Base-by-base conservation (phyloP, 2,113 vertebrate genomes). In the Sinocyclocheilus anophthalmus region DNA sequence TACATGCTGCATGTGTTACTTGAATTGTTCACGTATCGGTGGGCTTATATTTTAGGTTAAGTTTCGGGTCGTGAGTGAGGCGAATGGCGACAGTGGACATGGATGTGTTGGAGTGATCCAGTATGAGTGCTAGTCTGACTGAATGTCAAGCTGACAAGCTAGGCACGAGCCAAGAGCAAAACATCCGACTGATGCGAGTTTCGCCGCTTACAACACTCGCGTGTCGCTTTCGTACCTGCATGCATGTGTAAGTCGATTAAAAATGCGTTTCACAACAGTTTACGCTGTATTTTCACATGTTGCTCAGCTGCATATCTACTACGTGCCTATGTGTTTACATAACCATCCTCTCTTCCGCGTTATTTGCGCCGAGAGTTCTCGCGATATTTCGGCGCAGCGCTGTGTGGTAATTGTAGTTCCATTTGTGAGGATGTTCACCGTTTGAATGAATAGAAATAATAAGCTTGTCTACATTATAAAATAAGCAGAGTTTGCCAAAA, bases 371-470 rank as follows among this genome's bases (percentile, higher is more conserved):
- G 45, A 67, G 76, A 87, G n/a, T 81, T 94, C 90, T 94, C 94
- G 93, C 94, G 94, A 94, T 92, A 87, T 81, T 87, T 22, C 24
- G 0, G 13, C n/a, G 8, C 3, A 39, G 57, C 10, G 33, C 16
- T 4, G 8, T 18, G 1, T 91, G 93, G 93, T 89, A 67, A 1
- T 91, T 94, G 93, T 94, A 94, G 94, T 94, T 91, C 84, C 1
- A n/a, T 42, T 3, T 4, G 6, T 26, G 2, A 18, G 12, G 22
- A 10, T 16, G 50, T 4, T 42, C 33, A 26, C 10, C 6, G n/a
- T 55, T 42, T 12, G 3, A 84, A 45, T 50, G 57, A 61, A 61
- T 14, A 16, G 0, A 1, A 59, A 14, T 18, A 57, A 81, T 76
- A 10, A 42, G 8, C 22, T 20, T 73, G 63, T 65, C 9, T 63